Base-by-base conservation (phyloP, 2,888 invertebrate genomes). In the Mellilla xanthometata region DNA sequence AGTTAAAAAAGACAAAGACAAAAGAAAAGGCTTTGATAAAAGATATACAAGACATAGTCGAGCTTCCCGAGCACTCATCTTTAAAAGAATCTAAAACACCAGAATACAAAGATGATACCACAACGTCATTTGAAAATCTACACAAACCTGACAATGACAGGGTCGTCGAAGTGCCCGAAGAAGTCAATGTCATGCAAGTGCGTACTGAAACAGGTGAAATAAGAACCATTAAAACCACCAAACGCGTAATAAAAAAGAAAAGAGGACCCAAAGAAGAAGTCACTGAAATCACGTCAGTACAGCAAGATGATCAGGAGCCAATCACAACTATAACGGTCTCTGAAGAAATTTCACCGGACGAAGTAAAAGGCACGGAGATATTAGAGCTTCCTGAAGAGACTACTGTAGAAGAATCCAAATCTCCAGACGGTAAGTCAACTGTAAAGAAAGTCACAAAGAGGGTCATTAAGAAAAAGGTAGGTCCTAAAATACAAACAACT, bases 401-500 rank as follows among this genome's bases (percentile, higher is more conserved):
- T 22, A 65, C 49, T 0, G 22, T 56, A 0, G 54, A 64, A 38
- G 45, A 63, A 34, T 30, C 51, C 5, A 3, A 36, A n/a, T 49
- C 57, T 0, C 55, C 68, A 51, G 75, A 58, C 42, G 50, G 58
- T 54, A 62, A 60, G 52, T 40, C 30, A 2, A 47, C 38, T 33
- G 31, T 52, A 7, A 59, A 53, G 28, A 58, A 47, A 42, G 48
- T 67, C 19, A 61, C 49, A 0, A 60, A 52, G 11, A 76, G 81
- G 43, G 64, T 81, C 1, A 86, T 91, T 10, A 89, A 85, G 56
- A 90, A 69, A 42, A 63, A 58, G n/a, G 53, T 60, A 23, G 68
- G 67, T 50, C 43, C 67, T 7, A 50, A 62, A 54, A 46, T 73
- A 42, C 52, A 65, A 66, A 65, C 61, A 2, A 72, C 89, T 1